Percentiles rank a stretch among this genome's conserved stretches.
These are phyloP conservation scores for Hydrolagus colliei DNA, from an alignment of 2,797 vertebrate genomes.

Conservation along the genomic window DNA sequence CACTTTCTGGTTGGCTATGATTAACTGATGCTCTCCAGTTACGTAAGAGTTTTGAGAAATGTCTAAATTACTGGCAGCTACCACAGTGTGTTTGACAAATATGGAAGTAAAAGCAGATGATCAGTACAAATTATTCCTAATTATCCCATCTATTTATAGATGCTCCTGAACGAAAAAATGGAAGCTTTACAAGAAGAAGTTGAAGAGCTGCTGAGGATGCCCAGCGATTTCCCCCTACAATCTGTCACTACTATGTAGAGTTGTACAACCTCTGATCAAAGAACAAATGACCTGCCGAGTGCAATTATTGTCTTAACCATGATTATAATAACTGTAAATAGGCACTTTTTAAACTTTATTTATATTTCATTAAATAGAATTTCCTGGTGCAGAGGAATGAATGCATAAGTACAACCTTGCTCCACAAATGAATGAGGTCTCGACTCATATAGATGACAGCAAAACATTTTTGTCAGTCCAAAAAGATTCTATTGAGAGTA, in stretches of 20 bases:
- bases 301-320: too few relatives aligned
- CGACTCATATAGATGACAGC: not conserved
- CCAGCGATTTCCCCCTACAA: constrained; percentile 58
- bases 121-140: constrained; percentile 7
- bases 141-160: constrained; percentile 56
- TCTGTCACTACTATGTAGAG: not conserved
- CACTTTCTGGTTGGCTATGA: too few relatives aligned
- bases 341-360: too few relatives aligned
- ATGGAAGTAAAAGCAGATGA: not conserved
- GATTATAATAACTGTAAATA: too few relatives aligned
- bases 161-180: constrained; percentile 84
- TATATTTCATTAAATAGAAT: not conserved
- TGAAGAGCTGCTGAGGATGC: constrained; percentile 71
- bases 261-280: too few relatives aligned
- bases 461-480: not conserved
- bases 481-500: not conserved
- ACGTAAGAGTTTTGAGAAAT: not conserved
- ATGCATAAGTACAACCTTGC: not conserved
- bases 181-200: constrained; percentile 83
- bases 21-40: not conserved
- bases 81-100: not conserved
- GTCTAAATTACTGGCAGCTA: not conserved
- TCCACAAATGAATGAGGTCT: too few relatives aligned
- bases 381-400: not conserved
- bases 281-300: too few relatives aligned